phyloP scores from a whole-genome alignment of 1,140 invertebrate species.

The Drosophila rufa region DNA sequence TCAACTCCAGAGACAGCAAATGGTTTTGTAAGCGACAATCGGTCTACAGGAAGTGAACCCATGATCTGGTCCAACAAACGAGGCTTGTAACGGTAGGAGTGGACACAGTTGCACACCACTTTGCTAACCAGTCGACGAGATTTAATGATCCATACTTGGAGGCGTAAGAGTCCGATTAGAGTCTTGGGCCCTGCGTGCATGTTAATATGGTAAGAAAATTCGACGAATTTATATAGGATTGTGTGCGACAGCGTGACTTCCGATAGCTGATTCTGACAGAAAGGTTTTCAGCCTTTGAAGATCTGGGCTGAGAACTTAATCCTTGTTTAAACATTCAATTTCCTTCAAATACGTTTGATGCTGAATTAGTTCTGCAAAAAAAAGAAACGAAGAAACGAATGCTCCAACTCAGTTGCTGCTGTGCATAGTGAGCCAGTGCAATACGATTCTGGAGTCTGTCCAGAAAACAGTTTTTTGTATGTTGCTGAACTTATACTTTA shows the following conservation, averaged over 20 bases:
- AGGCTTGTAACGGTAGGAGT: too few relatives aligned
- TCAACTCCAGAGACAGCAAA: background rate
- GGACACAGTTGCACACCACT: background rate
- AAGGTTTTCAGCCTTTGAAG: too few relatives aligned
- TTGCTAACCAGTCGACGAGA: background rate
- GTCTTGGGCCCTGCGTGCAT: background rate
- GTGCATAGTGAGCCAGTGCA: too few relatives aligned
- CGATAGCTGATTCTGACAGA: too few relatives aligned
- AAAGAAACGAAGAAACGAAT: background rate
- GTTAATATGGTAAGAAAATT: background rate
- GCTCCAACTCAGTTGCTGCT: constrained; percentile 7
- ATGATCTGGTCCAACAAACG: background rate
- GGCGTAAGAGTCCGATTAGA: background rate
- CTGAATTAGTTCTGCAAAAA: background rate
- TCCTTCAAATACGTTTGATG: too few relatives aligned
- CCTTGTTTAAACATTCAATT: too few relatives aligned
- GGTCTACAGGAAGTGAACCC: background rate
- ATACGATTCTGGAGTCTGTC: too few relatives aligned
- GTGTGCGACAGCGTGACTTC: background rate
- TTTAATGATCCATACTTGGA: background rate
- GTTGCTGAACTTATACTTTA: too few relatives aligned
- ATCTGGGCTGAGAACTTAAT: too few relatives aligned
- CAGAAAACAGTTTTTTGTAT: too few relatives aligned
- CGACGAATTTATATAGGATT: background rate
- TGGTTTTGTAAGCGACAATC: background rate